Conservation (phyloP, 2,797 vertebrate genomes). For the Liparis tanakae region DNA sequence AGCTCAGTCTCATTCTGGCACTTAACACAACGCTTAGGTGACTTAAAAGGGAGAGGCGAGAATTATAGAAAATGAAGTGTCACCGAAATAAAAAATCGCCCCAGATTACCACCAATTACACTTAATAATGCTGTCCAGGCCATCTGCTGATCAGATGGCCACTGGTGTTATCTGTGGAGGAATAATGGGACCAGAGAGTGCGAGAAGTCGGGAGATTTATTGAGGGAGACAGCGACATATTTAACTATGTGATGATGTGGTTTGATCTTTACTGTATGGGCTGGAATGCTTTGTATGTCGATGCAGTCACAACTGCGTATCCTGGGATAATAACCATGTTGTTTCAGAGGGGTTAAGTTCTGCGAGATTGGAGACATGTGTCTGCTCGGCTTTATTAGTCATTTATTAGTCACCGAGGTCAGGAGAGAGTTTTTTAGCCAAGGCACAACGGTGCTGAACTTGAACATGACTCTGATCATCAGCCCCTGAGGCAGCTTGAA, state of each 20-base stretch:
- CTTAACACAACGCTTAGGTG: slow-evolving; percentile 88
- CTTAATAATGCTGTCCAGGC: slow-evolving; percentile 78
- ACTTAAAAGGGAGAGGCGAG: slow-evolving; percentile 89
- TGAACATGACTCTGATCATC: slow-evolving; percentile 68
- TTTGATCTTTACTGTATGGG: slow-evolving; percentile 64
- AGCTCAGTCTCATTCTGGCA: slow-evolving; percentile 84
- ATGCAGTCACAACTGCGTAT: slow-evolving; percentile 68
- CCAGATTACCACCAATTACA: slow-evolving; percentile 87
- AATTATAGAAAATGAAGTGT: slow-evolving; percentile 94
- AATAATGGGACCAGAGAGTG: slow-evolving; percentile 48
- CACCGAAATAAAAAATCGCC: slow-evolving; percentile 87
- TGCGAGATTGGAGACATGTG: slow-evolving; percentile 77
- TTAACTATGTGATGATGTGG: slow-evolving; percentile 64
- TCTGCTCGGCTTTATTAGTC: slow-evolving; percentile 77
- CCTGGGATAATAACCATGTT: slow-evolving; percentile 66
- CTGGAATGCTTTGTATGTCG: slow-evolving; percentile 67
- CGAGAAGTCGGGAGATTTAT: slow-evolving; percentile 54
- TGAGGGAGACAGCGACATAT: slow-evolving; percentile 56
- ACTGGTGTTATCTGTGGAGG: slow-evolving; percentile 47
- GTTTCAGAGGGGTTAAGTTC: slow-evolving; percentile 64
- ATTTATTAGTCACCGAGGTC: slow-evolving; percentile 79
- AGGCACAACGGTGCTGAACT: slow-evolving; percentile 71
- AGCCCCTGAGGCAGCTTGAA: slow-evolving; percentile 57
- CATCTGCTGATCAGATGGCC: slow-evolving; percentile 87
- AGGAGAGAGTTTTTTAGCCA: slow-evolving; percentile 67